phyloP scores from a whole-genome alignment of 2,888 invertebrate genomes.

The Tinea pellionella region DNA sequence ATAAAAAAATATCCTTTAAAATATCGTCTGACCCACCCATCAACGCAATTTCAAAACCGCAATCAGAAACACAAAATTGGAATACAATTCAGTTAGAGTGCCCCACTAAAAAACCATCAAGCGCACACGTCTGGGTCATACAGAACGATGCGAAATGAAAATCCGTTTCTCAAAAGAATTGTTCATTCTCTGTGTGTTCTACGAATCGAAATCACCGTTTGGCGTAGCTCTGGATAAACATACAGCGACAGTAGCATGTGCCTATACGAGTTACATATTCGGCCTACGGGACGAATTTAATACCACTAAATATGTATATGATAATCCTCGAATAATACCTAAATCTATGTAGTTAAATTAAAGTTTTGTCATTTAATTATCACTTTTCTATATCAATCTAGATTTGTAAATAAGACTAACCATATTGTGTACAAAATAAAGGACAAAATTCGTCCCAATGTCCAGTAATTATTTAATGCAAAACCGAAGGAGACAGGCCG shows the following conservation, averaged over 20 bases:
- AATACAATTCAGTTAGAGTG: not conserved
- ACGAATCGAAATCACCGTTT: conserved; percentile 8
- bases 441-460: not conserved
- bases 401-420: too few relatives aligned
- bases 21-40: too few relatives aligned
- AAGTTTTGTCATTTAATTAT: too few relatives aligned
- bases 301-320: not conserved
- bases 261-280: not conserved
- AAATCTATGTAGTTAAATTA: too few relatives aligned
- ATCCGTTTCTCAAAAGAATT: conserved; percentile 7
- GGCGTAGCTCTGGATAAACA: not conserved
- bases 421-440: too few relatives aligned
- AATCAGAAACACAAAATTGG: too few relatives aligned
- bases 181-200: conserved; percentile 7
- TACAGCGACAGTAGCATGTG: not conserved
- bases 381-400: too few relatives aligned
- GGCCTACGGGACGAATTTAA: not conserved
- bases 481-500: not conserved
- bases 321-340: too few relatives aligned
- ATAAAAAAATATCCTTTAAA: too few relatives aligned
- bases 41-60: too few relatives aligned
- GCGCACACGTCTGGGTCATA: not conserved
- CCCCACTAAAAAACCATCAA: not conserved
- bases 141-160: not conserved
- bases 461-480: not conserved